Evolutionary conservation across 2,888 invertebrate genomes (phyloP), one percentile per base, ranked within the genome.

Genomic region (Chironomus riparius): DNA sequence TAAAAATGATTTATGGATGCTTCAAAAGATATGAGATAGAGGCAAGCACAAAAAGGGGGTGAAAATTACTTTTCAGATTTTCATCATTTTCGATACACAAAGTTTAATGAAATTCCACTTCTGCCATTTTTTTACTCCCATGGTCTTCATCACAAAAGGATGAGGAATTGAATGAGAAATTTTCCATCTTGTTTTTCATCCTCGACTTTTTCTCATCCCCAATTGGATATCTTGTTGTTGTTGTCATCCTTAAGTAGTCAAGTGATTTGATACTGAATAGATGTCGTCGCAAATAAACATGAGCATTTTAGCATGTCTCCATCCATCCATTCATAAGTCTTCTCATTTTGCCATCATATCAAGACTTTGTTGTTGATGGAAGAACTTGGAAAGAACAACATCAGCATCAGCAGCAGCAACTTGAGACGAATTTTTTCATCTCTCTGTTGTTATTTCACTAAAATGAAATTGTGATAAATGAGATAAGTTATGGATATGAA

Each of bases 401-500:
- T 2, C 38, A 38, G 1, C 7, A 38, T 0, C 10, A 38, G 10
- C 38, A 38, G 10, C 38, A 38, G 38, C 38, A 38, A 38, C 38
- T 38, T 38, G 38, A 38, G 38, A 38, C 38, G 38, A 38, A 38
- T 38, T 38, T 38, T 38, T 38, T 28, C 1, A 5, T 5, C 10
- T 10, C 38, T 38, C 38, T 10, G 38, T 38, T 7, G 38, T 38
- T 38, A 10, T 38, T 38, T 38, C 38, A 38, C 38, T 38, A 38
- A 38, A 38, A 38, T 38, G 38, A 38, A 38, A 38, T 38, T 21
- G 50, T 72, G 72, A 72, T 72, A 72, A 72, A 72, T 61, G 72
- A 72, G 72, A 72, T 72, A 50, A 72, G 72, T 72, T 72, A 72
- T 72, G 72, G 72, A 72, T 72, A 15, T 28, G 61, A 72, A 72